Percentiles rank a stretch among this genome's conserved stretches.
Evolutionary conservation across 2,888 invertebrate species (phyloP).

Genomic region (Fabriciana adippe): DNA sequence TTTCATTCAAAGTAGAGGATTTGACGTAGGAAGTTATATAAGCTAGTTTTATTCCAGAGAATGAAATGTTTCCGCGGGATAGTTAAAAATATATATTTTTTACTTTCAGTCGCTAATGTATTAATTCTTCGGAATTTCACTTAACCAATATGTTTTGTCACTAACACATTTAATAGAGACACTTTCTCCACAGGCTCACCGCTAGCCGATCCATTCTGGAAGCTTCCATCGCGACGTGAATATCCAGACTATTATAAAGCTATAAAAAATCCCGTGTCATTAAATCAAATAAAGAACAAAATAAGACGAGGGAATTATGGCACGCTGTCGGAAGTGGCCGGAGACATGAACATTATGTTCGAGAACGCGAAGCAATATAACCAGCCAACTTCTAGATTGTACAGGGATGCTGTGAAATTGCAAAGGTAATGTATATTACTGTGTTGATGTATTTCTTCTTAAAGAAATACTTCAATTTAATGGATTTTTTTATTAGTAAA

Average conservation of each 20-base stretch:
- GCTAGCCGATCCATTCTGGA: constrained; percentile 96
- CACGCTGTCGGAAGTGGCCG: constrained; percentile 93
- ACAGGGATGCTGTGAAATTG: constrained; percentile 92
- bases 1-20: too few relatives aligned
- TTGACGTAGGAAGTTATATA: too few relatives aligned
- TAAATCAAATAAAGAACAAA: constrained; percentile 94
- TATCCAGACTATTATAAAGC: constrained; percentile 99
- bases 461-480: too few relatives aligned
- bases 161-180: neutral
- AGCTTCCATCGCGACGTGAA: constrained; percentile 93
- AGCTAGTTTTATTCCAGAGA: too few relatives aligned
- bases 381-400: constrained; percentile 88
- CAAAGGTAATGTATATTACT: constrained; percentile 79
- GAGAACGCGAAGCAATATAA: constrained; percentile 97
- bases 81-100: too few relatives aligned
- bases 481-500: too few relatives aligned
- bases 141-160: too few relatives aligned
- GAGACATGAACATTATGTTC: constrained; percentile 97
- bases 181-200: constrained; percentile 83
- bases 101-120: neutral
- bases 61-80: too few relatives aligned
- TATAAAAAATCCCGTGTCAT: constrained; percentile 96
- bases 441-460: too few relatives aligned
- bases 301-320: constrained; percentile 91
- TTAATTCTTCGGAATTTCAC: too few relatives aligned